phyloP scores from a whole-genome alignment of 2,113 vertebrate species.

The Narcine bancroftii region DNA sequence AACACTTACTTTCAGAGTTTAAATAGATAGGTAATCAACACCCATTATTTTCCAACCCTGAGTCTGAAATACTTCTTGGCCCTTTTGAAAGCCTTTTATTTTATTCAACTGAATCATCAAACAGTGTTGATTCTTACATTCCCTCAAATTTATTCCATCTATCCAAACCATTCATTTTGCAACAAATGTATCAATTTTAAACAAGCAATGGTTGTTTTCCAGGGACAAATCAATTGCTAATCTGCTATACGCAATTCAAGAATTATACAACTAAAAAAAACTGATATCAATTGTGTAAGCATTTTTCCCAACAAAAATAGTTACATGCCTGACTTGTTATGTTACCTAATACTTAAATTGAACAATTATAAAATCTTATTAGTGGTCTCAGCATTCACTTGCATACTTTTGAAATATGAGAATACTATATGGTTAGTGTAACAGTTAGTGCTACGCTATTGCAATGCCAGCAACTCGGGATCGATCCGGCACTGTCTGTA shows the following conservation, averaged over 20 bases:
- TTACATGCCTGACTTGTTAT: not conserved
- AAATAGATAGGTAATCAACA: constrained; percentile 17
- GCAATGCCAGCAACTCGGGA: no score
- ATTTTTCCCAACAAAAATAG: not conserved
- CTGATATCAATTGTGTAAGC: not conserved
- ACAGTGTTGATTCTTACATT: not conserved
- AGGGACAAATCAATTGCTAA: not conserved
- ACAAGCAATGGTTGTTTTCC: not conserved
- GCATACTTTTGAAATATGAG: not conserved
- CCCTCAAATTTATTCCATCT: not conserved
- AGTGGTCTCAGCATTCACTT: not conserved
- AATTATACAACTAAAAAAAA: not conserved
- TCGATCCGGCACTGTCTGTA: no score
- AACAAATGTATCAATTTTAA: not conserved
- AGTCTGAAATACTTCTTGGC: not conserved
- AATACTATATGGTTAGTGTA: no score
- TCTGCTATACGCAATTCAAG: not conserved
- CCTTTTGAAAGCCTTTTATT: not conserved
- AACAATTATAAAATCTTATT: not conserved
- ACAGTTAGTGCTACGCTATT: no score
- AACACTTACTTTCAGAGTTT: not conserved
- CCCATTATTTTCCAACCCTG: not conserved
- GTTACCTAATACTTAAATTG: not conserved
- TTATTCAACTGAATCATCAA: not conserved
- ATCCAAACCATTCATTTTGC: not conserved